Conservation (phyloP, 2,113 vertebrate genomes). For the Chiloscyllium plagiosum region DNA sequence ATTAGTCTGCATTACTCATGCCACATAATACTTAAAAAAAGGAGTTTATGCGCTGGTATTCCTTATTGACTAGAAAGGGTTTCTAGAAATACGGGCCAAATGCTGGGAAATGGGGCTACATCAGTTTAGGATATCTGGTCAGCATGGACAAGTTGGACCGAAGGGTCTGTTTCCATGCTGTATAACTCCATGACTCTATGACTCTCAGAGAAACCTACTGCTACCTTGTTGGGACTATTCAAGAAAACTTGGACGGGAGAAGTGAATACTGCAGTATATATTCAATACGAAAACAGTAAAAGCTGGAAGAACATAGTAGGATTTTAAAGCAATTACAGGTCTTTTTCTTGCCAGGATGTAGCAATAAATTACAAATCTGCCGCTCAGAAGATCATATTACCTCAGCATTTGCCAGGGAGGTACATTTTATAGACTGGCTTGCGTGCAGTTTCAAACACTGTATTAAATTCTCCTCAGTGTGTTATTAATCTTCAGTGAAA, state of each 20-base stretch:
- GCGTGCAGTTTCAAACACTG: slow-evolving; percentile 26
- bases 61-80: neutral
- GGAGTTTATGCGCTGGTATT: neutral
- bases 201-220: neutral
- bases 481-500: slow-evolving; percentile 35
- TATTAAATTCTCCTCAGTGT: slow-evolving; percentile 27
- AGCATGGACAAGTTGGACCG: no score
- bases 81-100: no score
- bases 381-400: slow-evolving; percentile 31
- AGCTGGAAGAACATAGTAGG: slow-evolving; percentile 40
- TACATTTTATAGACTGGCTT: slow-evolving; percentile 34
- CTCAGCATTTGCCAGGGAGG: slow-evolving; percentile 32
- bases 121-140: no score
- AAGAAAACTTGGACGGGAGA: slow-evolving; percentile 29
- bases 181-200: no score
- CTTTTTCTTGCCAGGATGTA: slow-evolving; percentile 39
- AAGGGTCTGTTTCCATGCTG: no score
- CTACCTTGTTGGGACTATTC: slow-evolving; percentile 32
- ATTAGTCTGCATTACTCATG: neutral
- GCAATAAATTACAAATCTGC: slow-evolving; percentile 42
- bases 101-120: no score
- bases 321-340: slow-evolving; percentile 43
- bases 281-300: slow-evolving; percentile 34
- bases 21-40: neutral
- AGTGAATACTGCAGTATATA: slow-evolving; percentile 40